phyloP scores from a whole-genome alignment of 2,888 invertebrate species.

The Nymphalis urticae region DNA sequence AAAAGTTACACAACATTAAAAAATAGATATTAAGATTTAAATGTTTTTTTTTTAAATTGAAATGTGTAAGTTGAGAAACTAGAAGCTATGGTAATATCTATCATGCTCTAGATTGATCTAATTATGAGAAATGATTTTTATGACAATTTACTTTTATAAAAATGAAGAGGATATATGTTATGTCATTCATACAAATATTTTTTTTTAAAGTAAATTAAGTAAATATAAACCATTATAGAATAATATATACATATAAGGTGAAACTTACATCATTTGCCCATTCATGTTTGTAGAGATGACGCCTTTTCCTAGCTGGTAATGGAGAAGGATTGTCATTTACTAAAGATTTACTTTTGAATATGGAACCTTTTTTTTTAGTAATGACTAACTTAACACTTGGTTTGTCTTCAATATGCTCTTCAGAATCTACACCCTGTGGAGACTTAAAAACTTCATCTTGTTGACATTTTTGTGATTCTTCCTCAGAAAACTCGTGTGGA shows the following conservation, averaged over 20 bases:
- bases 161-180: no score
- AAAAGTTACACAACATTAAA: not conserved
- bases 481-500: constrained; percentile 72
- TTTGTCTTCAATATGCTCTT: constrained; percentile 71
- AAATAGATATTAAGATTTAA: not conserved
- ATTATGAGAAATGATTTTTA: no score
- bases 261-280: constrained; percentile 89
- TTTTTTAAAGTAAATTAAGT: no score
- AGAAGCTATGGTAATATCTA: no score
- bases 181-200: no score
- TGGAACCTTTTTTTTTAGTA: constrained; percentile 92
- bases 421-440: constrained; percentile 63
- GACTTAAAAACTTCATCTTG: constrained; percentile 76
- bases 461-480: constrained; percentile 62
- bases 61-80: no score
- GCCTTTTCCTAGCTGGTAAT: constrained; percentile 84
- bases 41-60: not conserved
- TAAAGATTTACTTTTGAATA: constrained; percentile 91
- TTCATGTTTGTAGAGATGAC: constrained; percentile 93
- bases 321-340: constrained; percentile 83
- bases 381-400: constrained; percentile 86
- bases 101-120: no score
- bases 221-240: no score
- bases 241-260: no score
- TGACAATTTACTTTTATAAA: no score